phyloP scores from a whole-genome alignment of 2,888 invertebrate species.

The Oegoconia quadripuncta region DNA sequence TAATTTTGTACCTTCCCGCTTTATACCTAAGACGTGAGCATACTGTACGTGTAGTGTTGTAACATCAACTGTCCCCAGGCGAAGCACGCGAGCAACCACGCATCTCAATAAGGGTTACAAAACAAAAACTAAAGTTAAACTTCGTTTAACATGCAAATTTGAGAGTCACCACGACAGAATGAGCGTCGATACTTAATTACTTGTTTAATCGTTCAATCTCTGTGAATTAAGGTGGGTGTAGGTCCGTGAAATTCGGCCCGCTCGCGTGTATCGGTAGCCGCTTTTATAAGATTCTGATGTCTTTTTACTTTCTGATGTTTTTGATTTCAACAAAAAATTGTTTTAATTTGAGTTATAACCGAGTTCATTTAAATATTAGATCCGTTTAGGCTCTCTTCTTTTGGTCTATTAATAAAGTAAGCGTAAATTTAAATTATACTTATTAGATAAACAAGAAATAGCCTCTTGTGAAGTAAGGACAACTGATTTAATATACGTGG shows the following conservation, averaged over 20 bases:
- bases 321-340: background rate
- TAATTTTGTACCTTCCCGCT: slow-evolving; percentile 31
- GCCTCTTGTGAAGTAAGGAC: too few relatives aligned
- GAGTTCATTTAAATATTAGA: too few relatives aligned
- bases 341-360: too few relatives aligned
- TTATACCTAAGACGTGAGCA: slow-evolving; percentile 6
- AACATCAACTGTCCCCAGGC: slow-evolving; percentile 45
- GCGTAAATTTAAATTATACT: too few relatives aligned
- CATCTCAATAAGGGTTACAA: slow-evolving; percentile 71
- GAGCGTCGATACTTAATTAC: slow-evolving; percentile 78
- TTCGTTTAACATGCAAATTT: slow-evolving; percentile 80
- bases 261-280: slow-evolving; percentile 27
- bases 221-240: slow-evolving; percentile 54
- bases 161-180: slow-evolving; percentile 74
- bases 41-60: slow-evolving; percentile 13
- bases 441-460: too few relatives aligned
- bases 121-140: slow-evolving; percentile 71
- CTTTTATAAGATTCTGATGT: slow-evolving; percentile 22
- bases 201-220: slow-evolving; percentile 75
- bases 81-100: slow-evolving; percentile 57
- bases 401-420: too few relatives aligned
- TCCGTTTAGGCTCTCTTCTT: too few relatives aligned
- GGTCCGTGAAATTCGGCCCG: slow-evolving; percentile 21
- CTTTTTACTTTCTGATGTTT: slow-evolving; percentile 9
- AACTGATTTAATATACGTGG: too few relatives aligned